phyloP scores from a whole-genome alignment of 2,888 invertebrate species.

The Cantharis rufa region DNA sequence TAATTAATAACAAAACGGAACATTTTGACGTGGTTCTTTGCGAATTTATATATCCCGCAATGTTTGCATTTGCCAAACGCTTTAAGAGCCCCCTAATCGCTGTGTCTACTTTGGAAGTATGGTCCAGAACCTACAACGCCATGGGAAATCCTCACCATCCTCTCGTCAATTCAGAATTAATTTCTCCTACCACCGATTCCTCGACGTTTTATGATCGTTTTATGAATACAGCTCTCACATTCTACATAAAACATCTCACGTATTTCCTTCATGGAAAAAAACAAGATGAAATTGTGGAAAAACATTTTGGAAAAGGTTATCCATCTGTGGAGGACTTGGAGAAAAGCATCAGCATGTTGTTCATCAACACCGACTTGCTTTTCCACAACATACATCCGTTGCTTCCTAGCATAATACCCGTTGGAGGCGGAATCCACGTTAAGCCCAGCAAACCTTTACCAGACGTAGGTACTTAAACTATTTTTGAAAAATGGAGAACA shows the following conservation, averaged over 20 bases:
- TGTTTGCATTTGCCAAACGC: conserved; percentile 43
- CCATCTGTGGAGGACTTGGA: neutral
- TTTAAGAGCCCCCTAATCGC: conserved; percentile 49
- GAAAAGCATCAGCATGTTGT: neutral
- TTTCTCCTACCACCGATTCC: conserved; percentile 37
- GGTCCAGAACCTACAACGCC: conserved; percentile 40
- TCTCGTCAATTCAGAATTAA: conserved; percentile 45
- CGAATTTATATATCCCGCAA: conserved; percentile 43
- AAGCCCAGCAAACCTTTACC: neutral
- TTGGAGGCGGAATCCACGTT: neutral
- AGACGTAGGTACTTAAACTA: neutral
- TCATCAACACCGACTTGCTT: neutral
- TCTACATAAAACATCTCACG: neutral
- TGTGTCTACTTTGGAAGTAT: conserved; percentile 44
- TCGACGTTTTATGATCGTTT: conserved; percentile 44
- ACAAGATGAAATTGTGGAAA: neutral
- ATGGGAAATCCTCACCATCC: conserved; percentile 48
- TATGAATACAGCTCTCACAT: neutral
- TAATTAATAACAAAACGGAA: conserved; percentile 43
- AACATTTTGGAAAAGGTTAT: neutral
- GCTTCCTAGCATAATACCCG: neutral
- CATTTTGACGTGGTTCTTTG: conserved; percentile 48
- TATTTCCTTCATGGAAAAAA: neutral
- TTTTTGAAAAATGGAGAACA: neutral
- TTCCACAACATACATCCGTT: neutral